Percentiles rank a stretch among this genome's conserved stretches.
Evolutionary conservation across 2,888 invertebrate species (phyloP).

Genomic region (Invenusta paracnida): DNA sequence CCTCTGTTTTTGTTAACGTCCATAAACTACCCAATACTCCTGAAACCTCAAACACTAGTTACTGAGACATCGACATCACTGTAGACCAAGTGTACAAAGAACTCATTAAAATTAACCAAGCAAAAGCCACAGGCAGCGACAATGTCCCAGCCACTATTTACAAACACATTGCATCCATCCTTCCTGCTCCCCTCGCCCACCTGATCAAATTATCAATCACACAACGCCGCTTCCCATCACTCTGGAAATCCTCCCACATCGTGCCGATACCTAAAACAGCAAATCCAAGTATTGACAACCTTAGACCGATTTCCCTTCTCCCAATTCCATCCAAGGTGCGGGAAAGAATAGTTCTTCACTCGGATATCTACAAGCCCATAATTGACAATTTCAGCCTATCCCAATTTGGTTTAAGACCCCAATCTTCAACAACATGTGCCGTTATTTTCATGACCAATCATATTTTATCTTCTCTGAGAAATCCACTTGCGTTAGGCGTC

Average conservation of each 20-base stretch:
- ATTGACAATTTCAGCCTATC: too few species aligned
- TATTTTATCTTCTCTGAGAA: too few species aligned
- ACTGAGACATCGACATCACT: background rate
- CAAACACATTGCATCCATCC: background rate
- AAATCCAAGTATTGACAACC: too few species aligned
- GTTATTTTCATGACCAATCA: too few species aligned
- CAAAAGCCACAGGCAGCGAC: background rate
- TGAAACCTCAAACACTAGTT: background rate
- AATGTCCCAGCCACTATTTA: background rate
- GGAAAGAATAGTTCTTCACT: too few species aligned
- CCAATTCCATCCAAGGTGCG: background rate
- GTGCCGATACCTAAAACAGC: conserved; percentile 2
- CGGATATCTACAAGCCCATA: too few species aligned
- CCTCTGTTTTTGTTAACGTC: background rate
- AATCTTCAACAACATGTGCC: too few species aligned
- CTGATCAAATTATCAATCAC: conserved; percentile 6
- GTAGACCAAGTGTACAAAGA: background rate
- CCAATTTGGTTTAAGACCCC: too few species aligned
- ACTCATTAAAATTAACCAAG: background rate
- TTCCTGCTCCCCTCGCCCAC: conserved; percentile 11
- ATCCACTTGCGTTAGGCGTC: too few species aligned
- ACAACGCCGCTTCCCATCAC: conserved; percentile 9
- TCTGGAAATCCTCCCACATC: background rate
- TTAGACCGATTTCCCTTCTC: too few species aligned
- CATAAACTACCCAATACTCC: background rate